Percentiles rank a stretch among this genome's conserved stretches.
Evolutionary conservation across 2,797 vertebrate species (phyloP).

Genomic region (Bradypus variegatus): DNA sequence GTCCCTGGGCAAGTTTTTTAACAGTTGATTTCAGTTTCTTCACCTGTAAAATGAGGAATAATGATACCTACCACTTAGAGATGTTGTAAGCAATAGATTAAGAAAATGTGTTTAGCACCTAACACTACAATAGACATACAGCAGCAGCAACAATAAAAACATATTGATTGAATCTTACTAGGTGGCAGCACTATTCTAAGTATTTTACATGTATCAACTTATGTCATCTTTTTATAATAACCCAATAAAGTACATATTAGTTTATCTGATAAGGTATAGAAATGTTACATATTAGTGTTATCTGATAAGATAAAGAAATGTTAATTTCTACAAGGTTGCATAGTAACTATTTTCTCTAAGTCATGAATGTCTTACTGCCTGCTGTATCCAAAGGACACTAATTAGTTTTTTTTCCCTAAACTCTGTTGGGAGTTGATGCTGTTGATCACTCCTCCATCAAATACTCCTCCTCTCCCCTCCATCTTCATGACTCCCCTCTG

Average conservation of each 20-base stretch:
- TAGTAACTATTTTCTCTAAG: slow-evolving; percentile 20
- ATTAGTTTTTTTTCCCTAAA: background rate
- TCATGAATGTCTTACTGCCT: background rate
- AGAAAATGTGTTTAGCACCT: background rate
- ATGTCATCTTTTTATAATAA: slow-evolving; percentile 9
- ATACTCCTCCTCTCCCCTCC: background rate
- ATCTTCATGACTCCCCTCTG: background rate
- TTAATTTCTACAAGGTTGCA: slow-evolving; percentile 17
- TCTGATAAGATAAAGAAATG: slow-evolving; percentile 5
- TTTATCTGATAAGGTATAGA: slow-evolving; percentile 19
- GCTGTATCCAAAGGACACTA: background rate
- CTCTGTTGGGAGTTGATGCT: background rate
- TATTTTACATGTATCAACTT: slow-evolving; percentile 9
- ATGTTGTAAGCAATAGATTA: slow-evolving; percentile 31
- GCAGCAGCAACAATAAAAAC: background rate
- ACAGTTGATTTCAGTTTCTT: background rate
- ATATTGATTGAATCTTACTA: background rate
- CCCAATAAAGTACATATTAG: background rate
- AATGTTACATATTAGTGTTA: background rate
- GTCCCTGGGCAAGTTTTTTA: slow-evolving; percentile 14
- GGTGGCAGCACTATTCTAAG: background rate
- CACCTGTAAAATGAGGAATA: background rate
- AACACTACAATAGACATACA: background rate
- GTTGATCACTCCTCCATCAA: background rate
- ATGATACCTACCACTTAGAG: background rate